A percentile compares a stretch with the other conserved stretches of the same genome.
phyloP scores from a whole-genome alignment of 2,888 invertebrate species.

The Daptonema setosum region DNA sequence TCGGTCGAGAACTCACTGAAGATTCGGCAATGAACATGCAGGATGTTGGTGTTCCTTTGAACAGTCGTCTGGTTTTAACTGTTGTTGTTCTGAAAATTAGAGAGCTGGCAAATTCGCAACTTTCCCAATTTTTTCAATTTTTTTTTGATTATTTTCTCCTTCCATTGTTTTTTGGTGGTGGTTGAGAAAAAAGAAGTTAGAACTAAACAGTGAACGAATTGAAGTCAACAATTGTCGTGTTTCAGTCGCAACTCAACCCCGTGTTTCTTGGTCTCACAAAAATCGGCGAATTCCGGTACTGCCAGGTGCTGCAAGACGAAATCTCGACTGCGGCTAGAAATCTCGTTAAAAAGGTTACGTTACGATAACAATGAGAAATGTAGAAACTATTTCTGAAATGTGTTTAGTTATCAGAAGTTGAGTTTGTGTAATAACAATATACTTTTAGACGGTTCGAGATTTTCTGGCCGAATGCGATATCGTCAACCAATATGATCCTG shows the following conservation, averaged over 20 bases:
- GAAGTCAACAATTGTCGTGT: no score
- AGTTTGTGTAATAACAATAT: no score
- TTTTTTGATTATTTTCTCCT: no score
- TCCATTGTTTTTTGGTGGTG: no score
- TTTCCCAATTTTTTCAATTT: no score
- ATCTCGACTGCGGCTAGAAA: conserved; percentile 67
- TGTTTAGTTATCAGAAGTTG: no score
- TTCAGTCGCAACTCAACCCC: conserved; percentile 59
- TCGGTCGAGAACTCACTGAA: conserved; percentile 51
- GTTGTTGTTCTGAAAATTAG: no score
- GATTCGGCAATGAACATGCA: background rate
- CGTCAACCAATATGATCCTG: background rate
- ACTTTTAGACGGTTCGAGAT: conserved; percentile 4
- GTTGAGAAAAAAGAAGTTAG: no score
- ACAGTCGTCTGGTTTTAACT: background rate
- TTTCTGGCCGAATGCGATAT: conserved; percentile 2
- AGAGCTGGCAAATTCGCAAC: no score
- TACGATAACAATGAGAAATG: no score
- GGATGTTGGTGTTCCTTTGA: background rate
- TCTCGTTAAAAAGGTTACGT: background rate
- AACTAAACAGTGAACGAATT: no score
- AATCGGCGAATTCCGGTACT: conserved; percentile 63
- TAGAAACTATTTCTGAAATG: no score
- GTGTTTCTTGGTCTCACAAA: conserved; percentile 72
- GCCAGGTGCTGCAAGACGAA: conserved; percentile 49